These are phyloP conservation scores for Meganola albula DNA, from an alignment of 2,888 invertebrate genomes.

Conservation along the genomic window DNA sequence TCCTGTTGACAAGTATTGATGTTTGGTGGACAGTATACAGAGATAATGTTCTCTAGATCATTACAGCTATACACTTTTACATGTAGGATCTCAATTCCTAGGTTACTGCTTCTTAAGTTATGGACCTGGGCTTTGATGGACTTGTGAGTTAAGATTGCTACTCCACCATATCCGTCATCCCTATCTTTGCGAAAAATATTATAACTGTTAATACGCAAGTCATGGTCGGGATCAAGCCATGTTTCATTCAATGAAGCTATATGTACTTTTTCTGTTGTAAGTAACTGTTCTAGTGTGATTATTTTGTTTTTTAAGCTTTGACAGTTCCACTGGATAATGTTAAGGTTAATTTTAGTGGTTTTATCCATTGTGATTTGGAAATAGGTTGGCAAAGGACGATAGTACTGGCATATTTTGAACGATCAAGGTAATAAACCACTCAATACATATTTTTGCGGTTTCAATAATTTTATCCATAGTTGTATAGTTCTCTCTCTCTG, in stretches of 20 bases:
- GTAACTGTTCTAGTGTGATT: neutral
- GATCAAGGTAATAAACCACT: too few species aligned
- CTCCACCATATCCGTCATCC: neutral
- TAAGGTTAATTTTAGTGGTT: neutral
- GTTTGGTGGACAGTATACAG: neutral
- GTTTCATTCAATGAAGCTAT: neutral
- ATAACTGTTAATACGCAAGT: neutral
- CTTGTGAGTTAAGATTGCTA: neutral
- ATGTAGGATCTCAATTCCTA: neutral
- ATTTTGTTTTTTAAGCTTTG: neutral
- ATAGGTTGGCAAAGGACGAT: neutral
- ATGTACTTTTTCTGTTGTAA: neutral
- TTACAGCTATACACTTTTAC: neutral
- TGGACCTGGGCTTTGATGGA: neutral
- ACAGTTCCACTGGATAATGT: conserved; percentile 1
- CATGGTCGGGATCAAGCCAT: neutral
- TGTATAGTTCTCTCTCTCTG: too few species aligned
- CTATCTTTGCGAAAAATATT: conserved; percentile 1
- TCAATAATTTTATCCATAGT: too few species aligned
- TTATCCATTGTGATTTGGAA: neutral
- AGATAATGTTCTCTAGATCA: neutral
- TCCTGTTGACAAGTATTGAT: neutral
- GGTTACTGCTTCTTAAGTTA: neutral
- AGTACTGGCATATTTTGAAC: neutral
- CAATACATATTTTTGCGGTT: too few species aligned